Percentiles rank a stretch among this genome's conserved stretches.
These are phyloP conservation scores for Camponotus pennsylvanicus DNA, from an alignment of 1,140 invertebrate genomes.

Conservation along the genomic window DNA sequence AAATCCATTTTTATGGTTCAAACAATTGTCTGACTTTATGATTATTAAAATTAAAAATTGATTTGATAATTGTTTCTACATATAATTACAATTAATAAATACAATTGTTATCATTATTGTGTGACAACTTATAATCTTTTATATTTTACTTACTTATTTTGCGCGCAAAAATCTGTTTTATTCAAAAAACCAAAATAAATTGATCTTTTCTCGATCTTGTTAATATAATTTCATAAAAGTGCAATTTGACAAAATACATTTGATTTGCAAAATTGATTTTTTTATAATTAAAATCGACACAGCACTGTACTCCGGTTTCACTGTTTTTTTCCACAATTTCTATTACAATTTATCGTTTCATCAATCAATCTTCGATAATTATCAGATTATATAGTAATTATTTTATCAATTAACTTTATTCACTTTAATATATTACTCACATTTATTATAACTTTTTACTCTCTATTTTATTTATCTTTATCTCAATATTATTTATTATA, in stretches of 20 bases:
- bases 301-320: background rate
- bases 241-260: background rate
- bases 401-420: too few relatives aligned
- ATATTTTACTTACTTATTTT: constrained; percentile 10
- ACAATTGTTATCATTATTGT: background rate
- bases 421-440: too few relatives aligned
- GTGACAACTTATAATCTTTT: background rate
- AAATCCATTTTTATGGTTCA: background rate
- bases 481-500: background rate
- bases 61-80: background rate
- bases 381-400: too few relatives aligned
- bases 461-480: background rate
- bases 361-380: background rate
- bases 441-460: background rate
- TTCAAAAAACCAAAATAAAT: background rate
- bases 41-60: background rate
- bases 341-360: background rate
- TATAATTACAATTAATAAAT: background rate
- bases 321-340: background rate
- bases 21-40: background rate
- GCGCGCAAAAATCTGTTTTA: background rate
- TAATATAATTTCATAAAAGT: background rate
- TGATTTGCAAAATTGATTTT: background rate
- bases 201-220: background rate
- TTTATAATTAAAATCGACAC: background rate